A percentile compares a stretch with the other conserved stretches of the same genome.
Conservation (phyloP, 2,888 invertebrate genomes). For the Callyntrura sp. region DNA sequence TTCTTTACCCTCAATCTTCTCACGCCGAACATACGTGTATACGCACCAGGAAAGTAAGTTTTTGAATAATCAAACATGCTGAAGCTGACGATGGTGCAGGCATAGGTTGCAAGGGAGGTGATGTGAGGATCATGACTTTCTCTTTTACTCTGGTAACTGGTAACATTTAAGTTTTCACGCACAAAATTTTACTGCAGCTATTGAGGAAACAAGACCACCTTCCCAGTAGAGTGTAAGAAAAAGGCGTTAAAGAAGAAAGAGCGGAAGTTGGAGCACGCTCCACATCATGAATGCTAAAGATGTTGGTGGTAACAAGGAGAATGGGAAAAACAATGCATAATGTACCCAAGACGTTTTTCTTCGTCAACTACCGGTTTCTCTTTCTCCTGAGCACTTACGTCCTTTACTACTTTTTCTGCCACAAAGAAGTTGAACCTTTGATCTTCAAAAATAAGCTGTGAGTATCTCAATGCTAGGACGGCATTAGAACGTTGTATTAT, state of each 20-base stretch:
- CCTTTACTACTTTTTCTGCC: no score
- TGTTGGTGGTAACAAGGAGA: constrained; percentile 9
- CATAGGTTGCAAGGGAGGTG: constrained; percentile 2
- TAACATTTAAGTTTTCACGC: constrained; percentile 20
- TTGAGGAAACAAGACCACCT: no score
- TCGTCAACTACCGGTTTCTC: not conserved
- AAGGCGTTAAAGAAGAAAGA: constrained; percentile 39
- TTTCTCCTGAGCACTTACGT: not conserved
- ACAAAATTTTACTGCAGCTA: no score
- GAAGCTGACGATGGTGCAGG: constrained; percentile 48
- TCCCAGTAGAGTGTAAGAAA: no score
- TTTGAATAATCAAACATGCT: no score
- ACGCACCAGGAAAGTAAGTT: constrained; percentile 70
- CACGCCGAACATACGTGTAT: constrained; percentile 73
- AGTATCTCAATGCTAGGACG: constrained; percentile 6
- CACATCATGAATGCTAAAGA: constrained; percentile 71
- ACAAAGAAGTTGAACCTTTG: constrained; percentile 42
- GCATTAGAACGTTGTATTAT: no score
- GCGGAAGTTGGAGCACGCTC: no score
- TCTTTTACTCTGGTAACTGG: constrained; percentile 43
- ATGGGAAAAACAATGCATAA: constrained; percentile 64
- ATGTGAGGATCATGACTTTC: constrained; percentile 54
- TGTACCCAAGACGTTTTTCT: constrained; percentile 23
- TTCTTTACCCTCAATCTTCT: constrained; percentile 54
- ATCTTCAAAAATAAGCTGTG: constrained; percentile 56